Evolutionary conservation across 2,113 vertebrate species (phyloP).

Genomic region (Sitta europaea): DNA sequence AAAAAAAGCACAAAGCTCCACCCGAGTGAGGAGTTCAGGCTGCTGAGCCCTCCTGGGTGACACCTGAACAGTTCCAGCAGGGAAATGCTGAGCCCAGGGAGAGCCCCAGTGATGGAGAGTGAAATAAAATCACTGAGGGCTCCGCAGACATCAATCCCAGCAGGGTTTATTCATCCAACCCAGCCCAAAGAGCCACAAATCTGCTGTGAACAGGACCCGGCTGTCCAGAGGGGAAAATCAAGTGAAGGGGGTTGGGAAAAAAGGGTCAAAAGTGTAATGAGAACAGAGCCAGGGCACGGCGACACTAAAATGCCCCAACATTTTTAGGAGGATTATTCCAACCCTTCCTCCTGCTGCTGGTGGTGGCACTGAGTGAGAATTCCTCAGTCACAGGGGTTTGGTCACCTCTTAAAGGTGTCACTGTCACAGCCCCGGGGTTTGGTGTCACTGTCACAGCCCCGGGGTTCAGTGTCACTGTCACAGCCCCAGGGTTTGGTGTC

Average conservation of each 20-base stretch:
- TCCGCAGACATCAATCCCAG: neutral
- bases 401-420: neutral
- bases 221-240: neutral
- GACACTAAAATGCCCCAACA: neutral
- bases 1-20: neutral
- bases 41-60: neutral
- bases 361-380: neutral
- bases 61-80: neutral
- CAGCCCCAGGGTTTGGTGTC: no score
- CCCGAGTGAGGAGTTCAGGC: neutral
- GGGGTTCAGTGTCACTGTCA: no score
- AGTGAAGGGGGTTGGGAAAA: neutral
- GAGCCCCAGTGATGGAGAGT: neutral
- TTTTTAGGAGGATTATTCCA: neutral
- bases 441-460: no score
- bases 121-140: neutral
- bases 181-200: constrained; percentile 20
- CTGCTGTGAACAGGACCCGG: neutral
- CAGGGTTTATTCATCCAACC: constrained; percentile 5
- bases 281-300: neutral
- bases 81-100: neutral
- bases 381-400: neutral
- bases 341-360: neutral
- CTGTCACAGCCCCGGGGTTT: neutral
- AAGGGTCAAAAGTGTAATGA: neutral